phyloP scores from a whole-genome alignment of 2,113 vertebrate genomes.

The Centropus bengalensis region DNA sequence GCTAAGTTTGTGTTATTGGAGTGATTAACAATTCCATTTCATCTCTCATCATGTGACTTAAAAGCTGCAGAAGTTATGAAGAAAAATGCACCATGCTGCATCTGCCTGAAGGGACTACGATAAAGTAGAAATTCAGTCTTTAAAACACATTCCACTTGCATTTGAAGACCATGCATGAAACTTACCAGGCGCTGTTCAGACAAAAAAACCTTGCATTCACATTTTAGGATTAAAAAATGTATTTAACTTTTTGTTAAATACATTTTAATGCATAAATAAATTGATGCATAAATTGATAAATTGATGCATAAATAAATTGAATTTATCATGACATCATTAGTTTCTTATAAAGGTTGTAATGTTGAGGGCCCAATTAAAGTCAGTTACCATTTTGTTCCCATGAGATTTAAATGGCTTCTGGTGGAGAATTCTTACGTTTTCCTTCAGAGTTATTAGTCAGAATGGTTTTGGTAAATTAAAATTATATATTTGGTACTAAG shows the following conservation, averaged over 20 bases:
- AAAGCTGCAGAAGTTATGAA: not conserved
- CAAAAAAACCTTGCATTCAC: not conserved
- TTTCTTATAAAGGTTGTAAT: not conserved
- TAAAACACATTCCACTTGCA: not conserved
- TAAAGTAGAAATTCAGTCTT: not conserved
- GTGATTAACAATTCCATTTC: not conserved
- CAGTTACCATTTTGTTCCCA: not conserved
- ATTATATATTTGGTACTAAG: not conserved
- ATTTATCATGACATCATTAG: not conserved
- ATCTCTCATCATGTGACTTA: not conserved
- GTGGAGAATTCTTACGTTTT: not conserved
- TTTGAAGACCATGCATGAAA: not conserved
- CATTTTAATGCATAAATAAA: not conserved
- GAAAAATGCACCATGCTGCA: not conserved
- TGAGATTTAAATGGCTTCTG: not conserved
- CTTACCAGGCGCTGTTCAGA: not conserved
- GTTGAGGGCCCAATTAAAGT: not conserved
- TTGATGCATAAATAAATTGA: too few species aligned
- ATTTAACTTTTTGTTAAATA: not conserved
- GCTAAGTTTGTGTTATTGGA: not conserved
- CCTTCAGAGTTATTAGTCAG: not conserved
- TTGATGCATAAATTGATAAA: too few species aligned
- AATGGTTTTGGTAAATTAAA: not conserved
- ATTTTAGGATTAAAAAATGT: not conserved
- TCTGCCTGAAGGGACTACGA: not conserved